Base-by-base conservation (phyloP, 2,888 invertebrate genomes). In the Beris morrisii region DNA sequence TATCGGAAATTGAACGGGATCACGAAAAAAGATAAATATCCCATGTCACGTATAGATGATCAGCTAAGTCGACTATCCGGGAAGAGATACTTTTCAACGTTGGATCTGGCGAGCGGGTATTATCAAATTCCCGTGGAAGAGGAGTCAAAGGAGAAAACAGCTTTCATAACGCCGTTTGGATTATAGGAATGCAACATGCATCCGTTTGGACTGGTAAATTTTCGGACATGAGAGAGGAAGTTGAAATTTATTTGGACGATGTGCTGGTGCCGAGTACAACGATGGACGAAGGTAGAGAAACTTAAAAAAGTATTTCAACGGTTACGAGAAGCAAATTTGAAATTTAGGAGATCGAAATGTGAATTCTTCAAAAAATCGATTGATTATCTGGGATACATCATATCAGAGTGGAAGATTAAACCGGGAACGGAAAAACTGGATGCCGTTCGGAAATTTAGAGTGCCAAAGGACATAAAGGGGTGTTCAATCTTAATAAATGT, bases 101-200 rank as follows among this genome's bases (percentile, higher is more conserved):
- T 59, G 11, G 59, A 59, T 48, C 13, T 59, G 38, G 31, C 59
- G 48, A 32, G 31, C 5, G 59, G 59, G 30, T 59, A 59, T 31
- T 59, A 59, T 59, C 59, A 59, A n/a, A 48, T 59, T 28, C 13
- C 59, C 4, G 31, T 59, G 4, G 48, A 53, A 4, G 50, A 30
- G 0, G 48, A 30, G 9, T 50, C 45, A 53, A 66, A 63, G 13
- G 67, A 46, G 31, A 71, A 65, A 7, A 74, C 72, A 3, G 69
- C 66, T 0, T 73, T 73, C 53, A 70, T 74, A 2, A 73, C 74
- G 73, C 72, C 73, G 0, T 74, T 74, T 66, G 73, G 73, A 3
- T 13, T 73, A 9, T n/a, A 68, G 71, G 0, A 74, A 70, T 53
- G 73, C 72, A 0, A 72, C 74, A 0, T 0, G 70, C 72, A 0